These are phyloP conservation scores for Agonopterix subpropinquella DNA, from an alignment of 2,888 invertebrate species.

Conservation along the genomic window DNA sequence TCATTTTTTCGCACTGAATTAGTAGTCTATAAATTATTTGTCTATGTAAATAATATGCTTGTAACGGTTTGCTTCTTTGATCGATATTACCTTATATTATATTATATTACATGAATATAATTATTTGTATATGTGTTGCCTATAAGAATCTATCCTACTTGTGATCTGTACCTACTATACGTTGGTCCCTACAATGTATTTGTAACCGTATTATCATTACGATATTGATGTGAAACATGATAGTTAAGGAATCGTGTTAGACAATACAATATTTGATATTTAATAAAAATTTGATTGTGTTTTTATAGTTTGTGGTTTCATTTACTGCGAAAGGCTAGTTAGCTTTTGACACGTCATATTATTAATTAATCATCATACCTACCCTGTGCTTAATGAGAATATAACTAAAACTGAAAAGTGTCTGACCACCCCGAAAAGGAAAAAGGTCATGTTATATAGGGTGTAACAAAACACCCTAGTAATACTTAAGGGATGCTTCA, in stretches of 20 bases:
- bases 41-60: not conserved
- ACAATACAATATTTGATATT: constrained; percentile 76
- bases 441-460: too few relatives aligned
- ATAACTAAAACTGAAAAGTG: too few relatives aligned
- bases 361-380: too few relatives aligned
- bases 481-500: too few relatives aligned
- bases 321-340: too few relatives aligned
- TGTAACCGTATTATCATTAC: constrained; percentile 60
- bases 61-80: not conserved
- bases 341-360: too few relatives aligned
- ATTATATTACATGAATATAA: not conserved
- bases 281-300: constrained; percentile 75
- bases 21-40: not conserved
- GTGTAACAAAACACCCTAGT: too few relatives aligned
- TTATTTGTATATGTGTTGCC: not conserved
- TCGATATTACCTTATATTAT: not conserved
- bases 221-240: constrained; percentile 73
- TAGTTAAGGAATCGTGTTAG: constrained; percentile 75
- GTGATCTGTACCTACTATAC: constrained; percentile 2
- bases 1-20: not conserved
- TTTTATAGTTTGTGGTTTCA: constrained; percentile 38
- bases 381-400: too few relatives aligned
- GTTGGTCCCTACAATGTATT: constrained; percentile 43
- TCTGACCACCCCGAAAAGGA: too few relatives aligned
- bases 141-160: not conserved